These are phyloP conservation scores for Arbacia lixula DNA, from an alignment of 53 echinoderm and acorn worm genomes.

Conservation along the genomic window DNA sequence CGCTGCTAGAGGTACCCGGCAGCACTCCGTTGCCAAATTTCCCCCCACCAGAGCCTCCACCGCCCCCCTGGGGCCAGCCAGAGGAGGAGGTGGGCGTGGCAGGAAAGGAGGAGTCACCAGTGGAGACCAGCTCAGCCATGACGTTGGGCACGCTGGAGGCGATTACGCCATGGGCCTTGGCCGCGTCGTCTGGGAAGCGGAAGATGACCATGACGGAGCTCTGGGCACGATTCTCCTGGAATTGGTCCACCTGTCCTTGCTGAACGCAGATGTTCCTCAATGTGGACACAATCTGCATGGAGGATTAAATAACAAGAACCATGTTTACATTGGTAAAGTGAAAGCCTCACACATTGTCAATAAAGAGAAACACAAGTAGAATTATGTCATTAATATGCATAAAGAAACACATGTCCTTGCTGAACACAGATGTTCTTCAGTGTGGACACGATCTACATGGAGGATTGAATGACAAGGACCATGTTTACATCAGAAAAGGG, in stretches of 20 bases:
- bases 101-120: constrained; percentile 57
- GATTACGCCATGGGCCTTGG: constrained; percentile 79
- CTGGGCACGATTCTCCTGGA: constrained; percentile 91
- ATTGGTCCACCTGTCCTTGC: constrained; percentile 85
- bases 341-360: no score
- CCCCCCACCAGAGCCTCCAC: constrained; percentile 39
- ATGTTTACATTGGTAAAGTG: no score
- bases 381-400: no score
- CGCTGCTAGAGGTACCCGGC: constrained; percentile 57
- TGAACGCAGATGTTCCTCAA: constrained; percentile 85
- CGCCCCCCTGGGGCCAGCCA: constrained; percentile 16
- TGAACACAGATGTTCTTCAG: constrained; percentile 85
- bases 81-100: constrained; percentile 43
- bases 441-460: constrained; percentile 74
- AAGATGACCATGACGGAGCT: constrained; percentile 88
- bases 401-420: constrained; percentile 79
- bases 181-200: constrained; percentile 86
- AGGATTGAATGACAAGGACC: no score
- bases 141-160: constrained; percentile 69
- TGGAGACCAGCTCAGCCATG: constrained; percentile 74
- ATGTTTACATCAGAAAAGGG: no score
- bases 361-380: no score
- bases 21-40: constrained; percentile 58
- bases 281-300: constrained; percentile 74
- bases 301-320: no score